These are phyloP conservation scores for Falco naumanni DNA, from an alignment of 2,797 vertebrate genomes.

Conservation along the genomic window DNA sequence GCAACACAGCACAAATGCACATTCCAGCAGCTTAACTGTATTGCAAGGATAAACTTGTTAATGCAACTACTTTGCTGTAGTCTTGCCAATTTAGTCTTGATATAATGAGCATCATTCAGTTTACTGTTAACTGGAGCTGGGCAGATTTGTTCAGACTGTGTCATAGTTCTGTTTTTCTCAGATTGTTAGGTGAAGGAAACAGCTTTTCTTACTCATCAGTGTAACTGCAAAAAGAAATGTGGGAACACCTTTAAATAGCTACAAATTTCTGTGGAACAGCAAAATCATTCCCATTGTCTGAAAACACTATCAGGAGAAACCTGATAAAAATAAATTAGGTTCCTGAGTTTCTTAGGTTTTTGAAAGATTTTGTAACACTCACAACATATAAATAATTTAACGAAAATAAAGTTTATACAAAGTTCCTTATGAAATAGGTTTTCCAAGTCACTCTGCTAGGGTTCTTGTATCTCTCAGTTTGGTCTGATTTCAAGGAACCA, in stretches of 20 bases:
- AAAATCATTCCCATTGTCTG: background rate
- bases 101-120: background rate
- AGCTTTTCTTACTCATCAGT: background rate
- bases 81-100: slow-evolving; percentile 8
- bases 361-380: background rate
- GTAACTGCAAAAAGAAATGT: background rate
- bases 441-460: background rate
- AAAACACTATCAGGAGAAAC: background rate
- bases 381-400: background rate
- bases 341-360: background rate
- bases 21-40: slow-evolving; percentile 69
- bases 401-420: background rate
- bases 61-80: slow-evolving; percentile 15
- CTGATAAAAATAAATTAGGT: background rate
- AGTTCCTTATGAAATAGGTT: background rate
- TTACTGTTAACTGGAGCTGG: background rate
- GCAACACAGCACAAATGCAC: slow-evolving; percentile 17
- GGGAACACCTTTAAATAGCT: background rate
- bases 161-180: background rate
- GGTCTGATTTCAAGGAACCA: background rate
- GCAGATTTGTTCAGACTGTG: background rate
- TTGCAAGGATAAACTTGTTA: slow-evolving; percentile 52
- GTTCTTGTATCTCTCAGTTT: background rate
- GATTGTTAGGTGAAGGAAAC: background rate
- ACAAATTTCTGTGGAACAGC: background rate